Evolutionary conservation across 1,140 invertebrate species (phyloP).

Genomic region (Vollenhovia emeryi): DNA sequence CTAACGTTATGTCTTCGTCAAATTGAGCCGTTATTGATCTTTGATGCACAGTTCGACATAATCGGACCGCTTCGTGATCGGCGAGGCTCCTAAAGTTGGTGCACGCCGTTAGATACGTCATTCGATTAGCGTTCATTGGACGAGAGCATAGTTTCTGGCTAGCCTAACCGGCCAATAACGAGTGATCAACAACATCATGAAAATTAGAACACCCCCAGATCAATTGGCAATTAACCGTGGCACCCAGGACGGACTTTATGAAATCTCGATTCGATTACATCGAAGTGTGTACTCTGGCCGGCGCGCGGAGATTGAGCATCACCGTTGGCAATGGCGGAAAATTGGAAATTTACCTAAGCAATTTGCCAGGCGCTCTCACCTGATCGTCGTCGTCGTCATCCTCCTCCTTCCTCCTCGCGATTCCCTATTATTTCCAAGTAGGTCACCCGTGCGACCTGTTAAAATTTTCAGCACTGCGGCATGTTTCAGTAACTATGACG

Average conservation of each 20-base stretch:
- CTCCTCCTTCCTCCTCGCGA: constrained; percentile 34
- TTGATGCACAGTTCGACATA: constrained; percentile 12
- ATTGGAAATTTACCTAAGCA: constrained; percentile 76
- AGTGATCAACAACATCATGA: constrained; percentile 57
- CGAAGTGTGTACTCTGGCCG: constrained; percentile 65
- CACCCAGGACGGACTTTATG: constrained; percentile 65
- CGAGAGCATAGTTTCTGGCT: constrained; percentile 26
- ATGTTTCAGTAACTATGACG: constrained; percentile 15
- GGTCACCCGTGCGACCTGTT: constrained; percentile 48
- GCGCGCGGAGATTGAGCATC: constrained; percentile 38
- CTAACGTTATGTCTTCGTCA: background rate
- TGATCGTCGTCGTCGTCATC: constrained; percentile 31
- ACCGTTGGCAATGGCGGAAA: constrained; percentile 70
- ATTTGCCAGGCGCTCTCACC: constrained; percentile 63
- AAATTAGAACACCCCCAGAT: constrained; percentile 63
- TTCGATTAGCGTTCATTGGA: constrained; percentile 26
- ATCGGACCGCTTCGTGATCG: constrained; percentile 14
- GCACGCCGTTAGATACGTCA: constrained; percentile 32
- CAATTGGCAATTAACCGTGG: constrained; percentile 76
- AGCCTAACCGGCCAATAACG: constrained; percentile 29
- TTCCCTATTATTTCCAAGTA: constrained; percentile 70
- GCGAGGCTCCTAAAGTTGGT: constrained; percentile 34
- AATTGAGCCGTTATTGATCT: background rate
- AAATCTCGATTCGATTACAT: constrained; percentile 74
- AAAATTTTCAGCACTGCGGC: constrained; percentile 45